Base-by-base conservation (phyloP, 2,797 vertebrate genomes). In the Phoeniculus purpureus region DNA sequence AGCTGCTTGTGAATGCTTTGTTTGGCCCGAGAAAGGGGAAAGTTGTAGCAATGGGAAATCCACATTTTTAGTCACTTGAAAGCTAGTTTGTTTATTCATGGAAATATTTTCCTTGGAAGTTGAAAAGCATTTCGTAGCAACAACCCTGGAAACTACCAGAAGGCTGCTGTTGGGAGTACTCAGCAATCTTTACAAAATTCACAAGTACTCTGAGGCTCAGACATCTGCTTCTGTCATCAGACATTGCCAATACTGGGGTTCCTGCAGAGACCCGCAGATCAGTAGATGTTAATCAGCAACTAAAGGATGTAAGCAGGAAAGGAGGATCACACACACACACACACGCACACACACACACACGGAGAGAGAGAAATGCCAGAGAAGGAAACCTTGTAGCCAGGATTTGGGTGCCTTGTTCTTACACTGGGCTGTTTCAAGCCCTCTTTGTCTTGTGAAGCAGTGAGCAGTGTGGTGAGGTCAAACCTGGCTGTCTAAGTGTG, bases 31-130 rank as follows among this genome's bases (percentile, higher is more conserved):
- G 62, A 89, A 88, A 66, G 43, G 73, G 77, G 79, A 90, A 93
- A 89, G 88, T n/a, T 43, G 17, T 70, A 73, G 62, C 72, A 83
- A 84, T 89, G 94, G 93, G 82, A 95, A 90, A 85, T 37, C 70
- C 86, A 91, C 59, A 51, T 80, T 92, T 93, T 87, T 66, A 76
- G 60, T 68, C 54, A 23, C 47, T 71, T 92, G 73, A 83, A 92
- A 92, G 50, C 50, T 87, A 83, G 43, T 82, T 85, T 91, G 91
- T 85, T 92, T 96, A 65, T 93, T 81, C 81, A 74, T 5, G 21
- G 85, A 89, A 90, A 75, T 92, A 85, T 55, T 94, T 96, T 92
- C 87, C 73, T 85, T 91, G 91, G 89, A 96, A 85, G 70, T 91
- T 91, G 51, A 71, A 82, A 52, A 85, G 48, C 51, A 40, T 88